Percentiles rank a stretch among this genome's conserved stretches.
Conservation (phyloP, 2,797 vertebrate genomes). For the Heliangelus exortis region DNA sequence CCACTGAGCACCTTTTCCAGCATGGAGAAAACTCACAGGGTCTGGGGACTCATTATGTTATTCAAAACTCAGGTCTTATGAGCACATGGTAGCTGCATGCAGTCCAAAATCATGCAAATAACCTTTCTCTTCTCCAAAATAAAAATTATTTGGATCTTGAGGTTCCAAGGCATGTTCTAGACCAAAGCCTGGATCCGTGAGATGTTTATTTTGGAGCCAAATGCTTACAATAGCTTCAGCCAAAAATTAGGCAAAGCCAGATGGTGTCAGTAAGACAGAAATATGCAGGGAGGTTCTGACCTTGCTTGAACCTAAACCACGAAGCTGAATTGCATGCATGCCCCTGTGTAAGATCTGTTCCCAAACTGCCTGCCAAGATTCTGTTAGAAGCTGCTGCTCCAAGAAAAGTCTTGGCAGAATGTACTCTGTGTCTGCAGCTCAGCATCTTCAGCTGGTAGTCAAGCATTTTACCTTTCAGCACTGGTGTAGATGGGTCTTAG, state of each 20-base stretch:
- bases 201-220: background rate
- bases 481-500: background rate
- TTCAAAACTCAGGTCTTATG: background rate
- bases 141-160: background rate
- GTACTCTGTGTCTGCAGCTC: background rate
- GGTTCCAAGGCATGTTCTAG: background rate
- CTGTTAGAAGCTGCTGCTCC: background rate
- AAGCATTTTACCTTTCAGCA: background rate
- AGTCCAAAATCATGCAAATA: background rate
- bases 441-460: background rate
- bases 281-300: slow-evolving; percentile 39
- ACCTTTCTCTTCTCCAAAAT: background rate
- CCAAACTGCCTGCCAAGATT: slow-evolving; percentile 37
- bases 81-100: background rate
- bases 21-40: background rate
- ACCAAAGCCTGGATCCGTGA: background rate
- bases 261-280: slow-evolving; percentile 12
- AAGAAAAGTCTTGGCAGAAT: background rate
- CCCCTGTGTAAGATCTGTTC: background rate
- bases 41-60: background rate
- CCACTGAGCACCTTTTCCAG: background rate
- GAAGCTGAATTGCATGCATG: background rate
- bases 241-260: background rate
- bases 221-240: background rate
- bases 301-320: slow-evolving; percentile 29